Percentiles rank a stretch among this genome's conserved stretches.
Evolutionary conservation across 2,888 invertebrate genomes (phyloP).

Genomic region (Eupithecia insigniata): DNA sequence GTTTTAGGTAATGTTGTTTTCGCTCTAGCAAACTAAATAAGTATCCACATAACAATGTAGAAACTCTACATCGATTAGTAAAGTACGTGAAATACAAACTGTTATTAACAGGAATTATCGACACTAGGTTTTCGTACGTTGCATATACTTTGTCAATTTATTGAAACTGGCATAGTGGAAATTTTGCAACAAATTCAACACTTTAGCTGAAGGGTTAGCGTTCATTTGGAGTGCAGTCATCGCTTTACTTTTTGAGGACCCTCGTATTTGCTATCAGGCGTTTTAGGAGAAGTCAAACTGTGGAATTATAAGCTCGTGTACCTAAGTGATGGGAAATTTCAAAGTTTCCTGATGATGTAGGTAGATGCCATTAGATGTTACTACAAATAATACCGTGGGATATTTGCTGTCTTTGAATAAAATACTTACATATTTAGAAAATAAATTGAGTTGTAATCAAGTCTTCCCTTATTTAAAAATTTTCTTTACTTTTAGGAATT

Average conservation of each 20-base stretch:
- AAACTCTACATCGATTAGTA: neutral
- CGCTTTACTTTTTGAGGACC: neutral
- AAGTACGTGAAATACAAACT: neutral
- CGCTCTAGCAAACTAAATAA: neutral
- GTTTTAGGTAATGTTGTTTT: neutral
- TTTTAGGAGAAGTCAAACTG: neutral
- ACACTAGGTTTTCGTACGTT: neutral
- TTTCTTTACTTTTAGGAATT: no score
- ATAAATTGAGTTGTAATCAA: no score
- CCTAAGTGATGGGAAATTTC: neutral
- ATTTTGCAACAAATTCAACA: constrained; percentile 36
- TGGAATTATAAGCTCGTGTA: neutral
- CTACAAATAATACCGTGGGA: no score
- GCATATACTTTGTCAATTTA: constrained; percentile 35
- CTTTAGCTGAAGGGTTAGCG: constrained; percentile 20
- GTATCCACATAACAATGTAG: neutral
- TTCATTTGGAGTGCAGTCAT: constrained; percentile 1
- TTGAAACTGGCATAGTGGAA: constrained; percentile 31
- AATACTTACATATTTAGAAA: no score
- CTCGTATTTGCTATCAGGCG: neutral
- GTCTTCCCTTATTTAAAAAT: no score
- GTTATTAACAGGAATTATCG: constrained; percentile 5
- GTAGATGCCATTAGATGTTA: no score
- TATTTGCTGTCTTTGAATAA: no score
- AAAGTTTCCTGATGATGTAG: neutral